These are phyloP conservation scores for Brenthis daphne DNA, from an alignment of 2,888 invertebrate genomes.

Conservation along the genomic window DNA sequence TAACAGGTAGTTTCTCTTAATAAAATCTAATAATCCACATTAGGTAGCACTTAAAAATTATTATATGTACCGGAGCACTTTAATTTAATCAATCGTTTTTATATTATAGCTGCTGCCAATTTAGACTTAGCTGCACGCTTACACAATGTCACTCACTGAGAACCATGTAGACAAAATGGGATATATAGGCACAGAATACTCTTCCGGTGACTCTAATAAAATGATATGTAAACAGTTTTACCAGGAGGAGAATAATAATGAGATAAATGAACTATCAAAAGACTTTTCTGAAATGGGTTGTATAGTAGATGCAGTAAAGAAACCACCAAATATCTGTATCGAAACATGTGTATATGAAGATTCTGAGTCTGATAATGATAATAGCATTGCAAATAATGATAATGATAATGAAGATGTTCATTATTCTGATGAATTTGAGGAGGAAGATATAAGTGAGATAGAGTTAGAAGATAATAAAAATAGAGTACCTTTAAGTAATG, in stretches of 20 bases:
- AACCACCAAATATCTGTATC: conserved; percentile 71
- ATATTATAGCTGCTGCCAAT: conserved; percentile 50
- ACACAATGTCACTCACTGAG: conserved; percentile 64
- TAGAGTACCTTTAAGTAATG: conserved; percentile 46
- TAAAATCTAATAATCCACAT: neutral
- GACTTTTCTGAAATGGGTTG: conserved; percentile 77
- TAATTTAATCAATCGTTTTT: conserved; percentile 35
- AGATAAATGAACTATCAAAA: conserved; percentile 70
- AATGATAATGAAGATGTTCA: conserved; percentile 59
- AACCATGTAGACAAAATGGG: conserved; percentile 53
- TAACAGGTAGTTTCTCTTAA: neutral
- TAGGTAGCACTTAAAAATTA: neutral
- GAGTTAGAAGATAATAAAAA: conserved; percentile 50
- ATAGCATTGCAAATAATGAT: conserved; percentile 40
- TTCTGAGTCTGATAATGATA: conserved; percentile 54
- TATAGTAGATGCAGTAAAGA: conserved; percentile 68
- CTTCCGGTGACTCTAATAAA: conserved; percentile 70
- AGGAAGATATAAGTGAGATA: conserved; percentile 61
- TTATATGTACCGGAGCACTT: conserved; percentile 26
- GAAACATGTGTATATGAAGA: conserved; percentile 68
- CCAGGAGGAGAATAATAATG: conserved; percentile 77
- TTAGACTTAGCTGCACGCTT: conserved; percentile 61
- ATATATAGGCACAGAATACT: conserved; percentile 61
- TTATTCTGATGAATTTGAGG: conserved; percentile 77
- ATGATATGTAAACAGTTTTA: conserved; percentile 61